A percentile compares a stretch with the other conserved stretches of the same genome.
phyloP scores from a whole-genome alignment of 1,140 invertebrate species.

The Chironomus tepperi region DNA sequence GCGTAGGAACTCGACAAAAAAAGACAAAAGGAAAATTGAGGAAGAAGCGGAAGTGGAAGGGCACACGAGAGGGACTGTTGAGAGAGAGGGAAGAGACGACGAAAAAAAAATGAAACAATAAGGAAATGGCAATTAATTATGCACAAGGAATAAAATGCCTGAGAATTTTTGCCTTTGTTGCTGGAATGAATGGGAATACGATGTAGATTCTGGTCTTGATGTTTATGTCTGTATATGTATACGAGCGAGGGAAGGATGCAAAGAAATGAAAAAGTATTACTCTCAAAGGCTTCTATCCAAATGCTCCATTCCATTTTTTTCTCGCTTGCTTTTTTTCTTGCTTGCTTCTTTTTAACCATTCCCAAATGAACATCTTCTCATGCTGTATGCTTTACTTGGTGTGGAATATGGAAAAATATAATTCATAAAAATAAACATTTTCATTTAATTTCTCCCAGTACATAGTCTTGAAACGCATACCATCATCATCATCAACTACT shows the following conservation, averaged over 20 bases:
- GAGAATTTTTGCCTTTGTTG: too few species aligned
- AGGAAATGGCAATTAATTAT: slow-evolving; percentile 21
- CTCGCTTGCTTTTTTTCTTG: not conserved
- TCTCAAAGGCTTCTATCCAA: not conserved
- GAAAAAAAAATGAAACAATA: not conserved
- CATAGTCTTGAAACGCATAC: too few species aligned
- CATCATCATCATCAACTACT: too few species aligned
- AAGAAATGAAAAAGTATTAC: slow-evolving; percentile 11
- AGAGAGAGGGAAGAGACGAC: not conserved
- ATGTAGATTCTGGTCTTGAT: not conserved
- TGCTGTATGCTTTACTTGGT: not conserved
- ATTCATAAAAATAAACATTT: slow-evolving; percentile 20
- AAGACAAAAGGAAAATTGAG: too few species aligned
- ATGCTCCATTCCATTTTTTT: not conserved
- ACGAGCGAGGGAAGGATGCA: not conserved
- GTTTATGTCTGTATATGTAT: not conserved
- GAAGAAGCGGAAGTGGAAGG: not conserved
- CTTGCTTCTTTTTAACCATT: not conserved
- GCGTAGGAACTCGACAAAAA: too few species aligned
- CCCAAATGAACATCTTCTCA: not conserved
- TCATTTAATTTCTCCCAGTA: slow-evolving; percentile 1
- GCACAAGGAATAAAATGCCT: not conserved
- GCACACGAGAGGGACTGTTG: not conserved
- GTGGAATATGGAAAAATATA: not conserved
- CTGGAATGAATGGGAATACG: too few species aligned